phyloP scores from a whole-genome alignment of 1,140 invertebrate genomes.

The Homalodisca vitripennis region DNA sequence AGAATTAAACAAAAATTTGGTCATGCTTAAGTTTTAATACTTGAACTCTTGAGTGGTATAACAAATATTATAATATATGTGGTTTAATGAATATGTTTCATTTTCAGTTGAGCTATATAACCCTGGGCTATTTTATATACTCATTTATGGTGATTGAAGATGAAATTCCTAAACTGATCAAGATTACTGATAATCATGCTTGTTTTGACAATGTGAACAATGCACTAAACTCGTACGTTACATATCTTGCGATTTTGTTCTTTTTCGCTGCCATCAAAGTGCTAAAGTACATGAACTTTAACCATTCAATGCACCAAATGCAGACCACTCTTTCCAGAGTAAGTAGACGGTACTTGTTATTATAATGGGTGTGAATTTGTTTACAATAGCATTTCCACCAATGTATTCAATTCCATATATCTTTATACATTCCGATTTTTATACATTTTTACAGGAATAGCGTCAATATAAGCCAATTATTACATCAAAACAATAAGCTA shows the following conservation, averaged over 20 bases:
- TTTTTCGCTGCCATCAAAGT: conserved; percentile 7
- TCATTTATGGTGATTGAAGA: neutral
- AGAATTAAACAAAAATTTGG: no score
- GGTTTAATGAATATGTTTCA: no score
- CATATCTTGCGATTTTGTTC: neutral
- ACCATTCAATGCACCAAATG: conserved; percentile 20
- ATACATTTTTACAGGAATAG: no score
- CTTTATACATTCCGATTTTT: no score
- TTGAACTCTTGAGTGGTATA: no score
- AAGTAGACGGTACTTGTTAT: neutral
- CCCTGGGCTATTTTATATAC: neutral
- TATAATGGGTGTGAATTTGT: no score
- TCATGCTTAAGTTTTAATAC: no score
- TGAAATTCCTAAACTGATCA: neutral
- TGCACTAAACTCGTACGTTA: neutral
- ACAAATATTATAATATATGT: no score
- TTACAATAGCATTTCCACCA: no score
- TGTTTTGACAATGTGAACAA: neutral
- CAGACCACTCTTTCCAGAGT: conserved; percentile 15
- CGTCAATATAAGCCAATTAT: no score
- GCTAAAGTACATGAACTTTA: conserved; percentile 16
- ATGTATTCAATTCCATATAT: no score
- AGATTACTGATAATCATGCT: neutral
- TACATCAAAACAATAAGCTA: no score
- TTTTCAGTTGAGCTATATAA: neutral